Evolutionary conservation across 2,888 invertebrate genomes (phyloP).

Genomic region (Watsonalla cultraria): DNA sequence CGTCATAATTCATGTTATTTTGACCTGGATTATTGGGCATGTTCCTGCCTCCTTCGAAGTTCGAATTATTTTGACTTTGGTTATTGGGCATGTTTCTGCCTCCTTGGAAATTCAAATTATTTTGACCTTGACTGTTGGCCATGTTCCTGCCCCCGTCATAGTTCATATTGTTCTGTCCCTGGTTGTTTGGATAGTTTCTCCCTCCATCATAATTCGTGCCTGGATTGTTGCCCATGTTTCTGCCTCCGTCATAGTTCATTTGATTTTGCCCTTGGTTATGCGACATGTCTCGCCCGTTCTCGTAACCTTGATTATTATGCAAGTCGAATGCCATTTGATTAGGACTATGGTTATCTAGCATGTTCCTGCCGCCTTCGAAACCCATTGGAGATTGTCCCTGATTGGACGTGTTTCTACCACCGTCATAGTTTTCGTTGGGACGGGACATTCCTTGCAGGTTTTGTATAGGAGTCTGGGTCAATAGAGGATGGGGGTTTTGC

Average conservation of each 20-base stretch:
- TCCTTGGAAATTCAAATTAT: neutral
- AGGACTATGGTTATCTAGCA: neutral
- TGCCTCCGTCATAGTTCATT: neutral
- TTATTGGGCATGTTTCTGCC: neutral
- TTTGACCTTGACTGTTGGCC: neutral
- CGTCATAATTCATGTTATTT: neutral
- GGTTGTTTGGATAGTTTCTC: slow-evolving; percentile 5
- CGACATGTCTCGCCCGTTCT: neutral
- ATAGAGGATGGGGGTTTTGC: neutral
- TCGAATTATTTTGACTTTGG: neutral
- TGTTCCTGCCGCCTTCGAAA: neutral
- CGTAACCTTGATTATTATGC: neutral
- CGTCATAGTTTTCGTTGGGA: neutral
- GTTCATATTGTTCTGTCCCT: slow-evolving; percentile 11
- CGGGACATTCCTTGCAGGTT: neutral
- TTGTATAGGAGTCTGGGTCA: neutral
- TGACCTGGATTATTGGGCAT: neutral
- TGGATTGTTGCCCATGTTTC: slow-evolving; percentile 4
- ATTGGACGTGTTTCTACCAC: neutral
- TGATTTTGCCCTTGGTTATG: neutral
- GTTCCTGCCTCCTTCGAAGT: neutral
- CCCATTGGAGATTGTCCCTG: too few species aligned
- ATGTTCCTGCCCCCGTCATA: slow-evolving; percentile 10
- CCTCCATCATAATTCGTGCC: neutral
- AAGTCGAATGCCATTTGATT: neutral